phyloP scores from a whole-genome alignment of 2,797 vertebrate species.

The Acrossocheilus wenchowensis region DNA sequence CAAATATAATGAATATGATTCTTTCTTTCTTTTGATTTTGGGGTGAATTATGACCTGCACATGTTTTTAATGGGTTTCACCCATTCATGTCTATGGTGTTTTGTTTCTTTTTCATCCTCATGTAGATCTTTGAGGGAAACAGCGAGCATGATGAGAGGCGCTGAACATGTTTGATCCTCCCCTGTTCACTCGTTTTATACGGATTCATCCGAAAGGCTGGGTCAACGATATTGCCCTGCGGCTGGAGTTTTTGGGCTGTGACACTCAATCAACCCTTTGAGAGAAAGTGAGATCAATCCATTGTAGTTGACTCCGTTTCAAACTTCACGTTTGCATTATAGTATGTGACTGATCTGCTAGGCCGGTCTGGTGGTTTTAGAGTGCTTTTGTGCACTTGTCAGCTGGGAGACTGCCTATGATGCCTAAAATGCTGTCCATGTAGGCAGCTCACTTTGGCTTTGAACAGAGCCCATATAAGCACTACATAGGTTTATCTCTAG shows the following conservation, averaged over 20 bases:
- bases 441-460: not conserved
- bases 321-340: not conserved
- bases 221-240: constrained; percentile 87
- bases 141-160: constrained; percentile 78
- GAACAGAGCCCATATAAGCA: constrained; percentile 7
- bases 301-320: not conserved
- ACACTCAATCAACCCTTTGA: constrained; percentile 79
- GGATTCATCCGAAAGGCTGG: constrained; percentile 89
- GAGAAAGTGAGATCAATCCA: not conserved
- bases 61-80: not conserved
- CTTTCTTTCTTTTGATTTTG: not conserved
- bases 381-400: not conserved
- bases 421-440: not conserved
- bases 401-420: not conserved
- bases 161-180: constrained; percentile 83
- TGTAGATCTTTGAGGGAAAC: constrained; percentile 89
- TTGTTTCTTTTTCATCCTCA: constrained; percentile 47
- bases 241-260: constrained; percentile 89
- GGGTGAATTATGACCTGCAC: not conserved
- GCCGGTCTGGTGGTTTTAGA: not conserved
- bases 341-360: not conserved
- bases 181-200: constrained; percentile 83
- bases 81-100: not conserved
- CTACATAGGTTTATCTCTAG: constrained; percentile 6
- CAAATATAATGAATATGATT: not conserved